Base-by-base conservation (phyloP, 2,888 invertebrate genomes). In the Osmoderma eremita region DNA sequence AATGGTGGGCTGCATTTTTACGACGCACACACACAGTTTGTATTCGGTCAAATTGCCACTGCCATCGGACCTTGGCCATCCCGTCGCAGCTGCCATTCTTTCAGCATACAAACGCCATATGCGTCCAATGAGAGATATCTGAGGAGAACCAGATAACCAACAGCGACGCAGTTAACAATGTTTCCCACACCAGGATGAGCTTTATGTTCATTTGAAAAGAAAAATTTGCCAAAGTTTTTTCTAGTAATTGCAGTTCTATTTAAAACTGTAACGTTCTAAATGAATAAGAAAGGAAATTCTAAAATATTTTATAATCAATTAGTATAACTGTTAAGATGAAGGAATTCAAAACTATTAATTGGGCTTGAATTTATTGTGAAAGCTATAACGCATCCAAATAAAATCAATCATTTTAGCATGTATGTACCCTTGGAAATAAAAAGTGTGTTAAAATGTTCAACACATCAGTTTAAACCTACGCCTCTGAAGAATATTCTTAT, bases 1-100 rank as follows among this genome's bases (percentile, higher is more conserved):
- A 67, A 70, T 75, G 75, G 75, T 73, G 75, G 73, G 74, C 72
- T 74, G 73, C 75, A 73, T 72, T 73, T 75, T 76, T 74, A 74
- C 67, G 71, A 70, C 70, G 69, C 41, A 67, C 70, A 61, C 58
- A 30, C 30, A 30, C 58, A 69, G 69, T 75, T 74, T 66, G 67
- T 70, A 71, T 69, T 70, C 68, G 62, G n/a, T 58, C 50, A 58
- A 50, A 68, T 67, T 56, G 68, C 69, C 49, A 42, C 66, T 17
- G n/a, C 17, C 15, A 17, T 45, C 45, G 10, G 13, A 22, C 13
- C 45, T 18, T 61, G 17, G 18, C 30, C 30, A 30, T 36, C 12
- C 20, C 30, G 24, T 18, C 18, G 17, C 24, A 12, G 48, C 18
- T 17, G 8, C 53, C 12, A 45, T 41, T 61, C 58, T 24, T 45